Percentiles rank a stretch among this genome's conserved stretches.
phyloP scores from a whole-genome alignment of 2,888 invertebrate genomes.

The Hetaerina titia region DNA sequence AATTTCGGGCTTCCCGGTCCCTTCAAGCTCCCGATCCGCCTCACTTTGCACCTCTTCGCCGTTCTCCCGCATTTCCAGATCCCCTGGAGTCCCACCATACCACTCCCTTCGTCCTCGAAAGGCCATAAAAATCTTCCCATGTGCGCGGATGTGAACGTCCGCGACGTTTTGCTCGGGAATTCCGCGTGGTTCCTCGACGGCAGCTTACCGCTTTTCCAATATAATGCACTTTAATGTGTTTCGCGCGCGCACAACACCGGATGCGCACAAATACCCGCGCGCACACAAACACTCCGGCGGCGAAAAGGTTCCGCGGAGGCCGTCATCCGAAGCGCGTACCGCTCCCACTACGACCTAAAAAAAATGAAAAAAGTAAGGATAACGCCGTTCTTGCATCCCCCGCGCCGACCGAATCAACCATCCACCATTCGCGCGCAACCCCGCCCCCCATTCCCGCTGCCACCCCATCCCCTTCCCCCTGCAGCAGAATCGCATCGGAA shows the following conservation, averaged over 20 bases:
- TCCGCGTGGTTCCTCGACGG: background rate
- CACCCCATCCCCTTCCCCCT: background rate
- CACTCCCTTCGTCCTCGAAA: background rate
- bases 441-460: background rate
- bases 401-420: no score
- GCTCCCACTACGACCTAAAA: background rate
- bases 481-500: background rate
- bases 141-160: background rate
- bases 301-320: background rate
- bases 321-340: background rate
- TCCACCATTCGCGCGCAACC: background rate
- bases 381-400: no score
- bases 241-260: background rate
- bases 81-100: background rate
- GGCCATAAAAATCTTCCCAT: background rate
- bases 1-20: background rate
- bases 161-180: background rate
- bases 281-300: background rate
- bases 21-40: background rate
- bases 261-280: background rate
- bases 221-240: slow-evolving; percentile 9
- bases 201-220: slow-evolving; percentile 17
- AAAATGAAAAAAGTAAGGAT: no score
- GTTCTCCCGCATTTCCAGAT: background rate
- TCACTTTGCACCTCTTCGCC: background rate